Conservation (phyloP, 2,113 vertebrate species). For the Notechis scutatus region DNA sequence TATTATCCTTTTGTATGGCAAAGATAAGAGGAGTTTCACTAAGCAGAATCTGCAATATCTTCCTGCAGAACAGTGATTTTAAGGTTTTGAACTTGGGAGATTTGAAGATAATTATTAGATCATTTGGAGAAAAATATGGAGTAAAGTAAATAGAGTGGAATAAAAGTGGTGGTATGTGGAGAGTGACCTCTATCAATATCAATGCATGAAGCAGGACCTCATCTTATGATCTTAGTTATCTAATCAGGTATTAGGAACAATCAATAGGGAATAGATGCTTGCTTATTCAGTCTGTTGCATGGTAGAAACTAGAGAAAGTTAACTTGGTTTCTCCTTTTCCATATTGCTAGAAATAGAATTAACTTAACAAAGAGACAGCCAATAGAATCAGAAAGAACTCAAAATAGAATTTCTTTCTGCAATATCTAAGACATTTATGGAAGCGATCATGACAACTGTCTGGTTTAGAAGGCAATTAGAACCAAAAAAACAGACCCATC, state of each 20-base stretch:
- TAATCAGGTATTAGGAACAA: not conserved
- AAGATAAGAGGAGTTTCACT: not conserved
- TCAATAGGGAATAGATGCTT: not conserved
- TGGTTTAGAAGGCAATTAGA: not conserved
- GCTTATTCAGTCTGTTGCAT: not conserved
- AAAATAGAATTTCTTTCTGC: not conserved
- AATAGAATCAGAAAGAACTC: not conserved
- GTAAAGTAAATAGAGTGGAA: not conserved
- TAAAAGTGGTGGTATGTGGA: not conserved
- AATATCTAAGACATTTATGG: not conserved
- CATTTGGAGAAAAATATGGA: not conserved
- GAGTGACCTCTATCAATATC: not conserved
- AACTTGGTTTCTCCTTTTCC: not conserved
- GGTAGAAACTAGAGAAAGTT: not conserved
- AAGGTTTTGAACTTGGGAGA: not conserved
- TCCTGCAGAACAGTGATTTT: not conserved
- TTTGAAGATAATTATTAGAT: not conserved
- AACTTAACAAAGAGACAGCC: not conserved
- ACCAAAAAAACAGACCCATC: not conserved
- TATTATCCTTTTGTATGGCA: not conserved
- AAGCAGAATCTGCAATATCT: not conserved
- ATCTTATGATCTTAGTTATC: not conserved
- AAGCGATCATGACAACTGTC: not conserved
- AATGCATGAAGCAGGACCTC: not conserved
- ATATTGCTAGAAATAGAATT: not conserved